Conservation (phyloP, 2,113 vertebrate genomes). For the Myxocyprinus asiaticus region DNA sequence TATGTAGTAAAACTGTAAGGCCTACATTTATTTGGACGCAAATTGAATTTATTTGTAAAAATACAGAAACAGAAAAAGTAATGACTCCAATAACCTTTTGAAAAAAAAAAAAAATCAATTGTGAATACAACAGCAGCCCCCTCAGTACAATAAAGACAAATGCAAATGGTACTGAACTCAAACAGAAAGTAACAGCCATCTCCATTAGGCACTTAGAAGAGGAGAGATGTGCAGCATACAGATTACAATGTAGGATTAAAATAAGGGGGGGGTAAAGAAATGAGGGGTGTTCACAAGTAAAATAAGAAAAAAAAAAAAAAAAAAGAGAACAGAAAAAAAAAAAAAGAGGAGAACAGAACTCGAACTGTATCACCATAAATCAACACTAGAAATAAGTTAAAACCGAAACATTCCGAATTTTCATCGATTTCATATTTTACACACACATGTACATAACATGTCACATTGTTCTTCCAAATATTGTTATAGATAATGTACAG, state of each 20-base stretch:
- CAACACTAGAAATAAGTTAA: constrained; percentile 21
- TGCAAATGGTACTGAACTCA: constrained; percentile 29
- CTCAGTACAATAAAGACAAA: constrained; percentile 18
- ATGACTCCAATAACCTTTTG: background rate
- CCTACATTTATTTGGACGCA: background rate
- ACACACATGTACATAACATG: constrained; percentile 12
- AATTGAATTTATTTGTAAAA: constrained; percentile 71
- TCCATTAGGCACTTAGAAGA: constrained; percentile 67
- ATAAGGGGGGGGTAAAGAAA: background rate
- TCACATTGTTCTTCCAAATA: constrained; percentile 4
- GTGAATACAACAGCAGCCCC: constrained; percentile 42
- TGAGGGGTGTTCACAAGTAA: too few species aligned
- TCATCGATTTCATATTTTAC: background rate
- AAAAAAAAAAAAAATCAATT: constrained; percentile 47
- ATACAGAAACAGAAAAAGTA: constrained; percentile 58
- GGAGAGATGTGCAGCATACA: background rate
- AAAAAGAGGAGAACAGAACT: background rate
- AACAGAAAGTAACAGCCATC: constrained; percentile 30
- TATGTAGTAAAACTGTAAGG: background rate
- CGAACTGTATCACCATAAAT: background rate
- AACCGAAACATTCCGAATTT: background rate
- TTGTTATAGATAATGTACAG: background rate
- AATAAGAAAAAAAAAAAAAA: background rate
- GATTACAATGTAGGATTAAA: background rate
- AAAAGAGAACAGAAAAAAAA: background rate